Evolutionary conservation across 2,888 invertebrate genomes (phyloP), one percentile per base, ranked within the genome.

Genomic region (Caenorhabditis japonica): DNA sequence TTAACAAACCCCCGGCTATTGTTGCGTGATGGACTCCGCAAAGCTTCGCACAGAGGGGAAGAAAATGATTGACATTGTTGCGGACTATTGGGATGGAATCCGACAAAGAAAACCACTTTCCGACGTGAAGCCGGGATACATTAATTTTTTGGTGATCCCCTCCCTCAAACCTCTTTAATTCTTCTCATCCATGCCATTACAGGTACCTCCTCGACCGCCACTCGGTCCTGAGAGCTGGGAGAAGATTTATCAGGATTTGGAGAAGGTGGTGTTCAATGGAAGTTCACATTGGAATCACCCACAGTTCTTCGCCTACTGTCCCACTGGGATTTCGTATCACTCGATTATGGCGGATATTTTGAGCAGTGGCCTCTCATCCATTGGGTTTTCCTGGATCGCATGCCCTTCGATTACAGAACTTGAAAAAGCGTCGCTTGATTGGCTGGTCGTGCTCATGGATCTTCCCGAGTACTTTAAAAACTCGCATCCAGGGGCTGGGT

Each of bases 61-160:
- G 88, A 93, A 95, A 90, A 95, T 95, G 94, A 93, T 96, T 75
- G 95, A 96, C 88, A 95, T 94, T 88, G 94, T 96, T 82, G 94
- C 94, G 89, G 92, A 93, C 76, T 95, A 95, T 87, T 91, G 94
- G 91, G 92, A 38, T 8, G 59, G 36, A 39, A 90, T 95, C 81
- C 91, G 91, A 17, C 90, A 92, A 44, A 91, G 94, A 39, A 91
- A 94, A 17, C 95, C 96, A 8, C 93, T 94, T 13, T 94, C 95
- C 0, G 92, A 92, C 74, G 93, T 95, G 36, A 94, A 94, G 85
- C 95, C 95, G 0, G 95, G 95, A 2, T 96, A 95, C 89, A 90
- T 96, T 51, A 90, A 92, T 62, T 91, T 92, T 39, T 90, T 93
- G 77, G 88, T 83, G 51, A 51, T 52, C 30, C 30, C 30, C 10